Evolutionary conservation across 2,888 invertebrate genomes (phyloP).

Genomic region (Bombylius discolor): DNA sequence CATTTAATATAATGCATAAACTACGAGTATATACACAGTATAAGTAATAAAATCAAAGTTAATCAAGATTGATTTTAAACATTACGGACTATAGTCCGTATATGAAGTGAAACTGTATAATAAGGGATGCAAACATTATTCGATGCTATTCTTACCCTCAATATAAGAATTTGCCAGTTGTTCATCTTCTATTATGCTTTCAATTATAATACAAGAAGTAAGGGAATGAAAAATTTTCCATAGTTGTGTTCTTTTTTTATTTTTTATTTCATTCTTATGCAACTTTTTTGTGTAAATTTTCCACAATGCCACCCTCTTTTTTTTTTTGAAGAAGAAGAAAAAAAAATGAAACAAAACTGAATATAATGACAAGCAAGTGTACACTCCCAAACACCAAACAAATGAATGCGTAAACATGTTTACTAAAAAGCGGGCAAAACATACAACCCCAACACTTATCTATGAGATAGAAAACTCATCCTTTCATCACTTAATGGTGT

Average conservation of each 20-base stretch:
- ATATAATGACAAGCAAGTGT: background rate
- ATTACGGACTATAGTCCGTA: conserved; percentile 21
- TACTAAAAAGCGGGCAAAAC: conserved; percentile 8
- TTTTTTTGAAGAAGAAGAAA: too few species aligned
- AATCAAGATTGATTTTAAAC: conserved; percentile 33
- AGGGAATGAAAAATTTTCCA: too few species aligned
- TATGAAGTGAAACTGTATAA: background rate
- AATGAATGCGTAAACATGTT: conserved; percentile 13
- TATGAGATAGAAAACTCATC: background rate
- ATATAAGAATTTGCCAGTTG: conserved; percentile 1
- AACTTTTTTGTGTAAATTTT: too few species aligned
- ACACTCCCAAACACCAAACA: conserved; percentile 10
- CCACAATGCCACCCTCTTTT: too few species aligned
- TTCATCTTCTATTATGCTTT: background rate
- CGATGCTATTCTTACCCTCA: background rate
- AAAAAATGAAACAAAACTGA: background rate
- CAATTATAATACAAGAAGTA: too few species aligned
- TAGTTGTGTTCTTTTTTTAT: too few species aligned
- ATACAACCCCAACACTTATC: conserved; percentile 9
- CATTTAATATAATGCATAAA: too few species aligned
- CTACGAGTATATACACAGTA: too few species aligned
- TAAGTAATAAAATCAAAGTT: conserved; percentile 32
- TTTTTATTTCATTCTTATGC: too few species aligned
- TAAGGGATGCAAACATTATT: background rate
- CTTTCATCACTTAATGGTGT: conserved; percentile 2